These are phyloP conservation scores for Tragelaphus imberbis DNA, from an alignment of 2,113 vertebrate genomes.

Conservation along the genomic window DNA sequence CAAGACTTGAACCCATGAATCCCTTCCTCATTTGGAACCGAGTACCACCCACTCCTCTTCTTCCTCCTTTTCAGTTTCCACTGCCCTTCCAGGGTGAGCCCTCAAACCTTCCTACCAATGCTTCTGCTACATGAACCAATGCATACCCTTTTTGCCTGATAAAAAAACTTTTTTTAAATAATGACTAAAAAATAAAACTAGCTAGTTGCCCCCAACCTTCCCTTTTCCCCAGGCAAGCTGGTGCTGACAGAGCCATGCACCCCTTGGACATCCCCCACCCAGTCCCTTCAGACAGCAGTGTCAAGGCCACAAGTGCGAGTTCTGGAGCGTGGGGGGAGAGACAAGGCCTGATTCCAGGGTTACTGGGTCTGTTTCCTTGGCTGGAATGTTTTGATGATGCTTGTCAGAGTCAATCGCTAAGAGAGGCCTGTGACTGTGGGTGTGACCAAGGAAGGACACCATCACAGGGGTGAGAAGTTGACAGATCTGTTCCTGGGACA, in stretches of 20 bases:
- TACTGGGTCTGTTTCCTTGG: background rate
- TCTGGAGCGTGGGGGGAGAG: accelerated
- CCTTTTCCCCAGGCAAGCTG: background rate
- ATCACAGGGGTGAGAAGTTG: background rate
- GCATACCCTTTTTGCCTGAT: background rate
- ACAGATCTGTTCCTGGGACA: background rate
- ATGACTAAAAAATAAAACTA: background rate
- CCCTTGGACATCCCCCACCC: no score
- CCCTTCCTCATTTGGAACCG: background rate
- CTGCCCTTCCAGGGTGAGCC: background rate
- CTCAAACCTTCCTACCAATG: background rate
- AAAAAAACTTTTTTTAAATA: background rate
- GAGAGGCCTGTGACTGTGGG: background rate
- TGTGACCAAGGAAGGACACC: background rate
- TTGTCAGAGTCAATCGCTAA: background rate
- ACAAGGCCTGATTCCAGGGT: background rate
- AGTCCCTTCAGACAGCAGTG: background rate
- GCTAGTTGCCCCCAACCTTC: background rate
- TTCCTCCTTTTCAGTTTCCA: background rate
- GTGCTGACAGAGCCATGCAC: no score
- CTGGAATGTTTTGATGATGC: background rate
- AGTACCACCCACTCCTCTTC: background rate
- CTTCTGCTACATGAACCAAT: background rate
- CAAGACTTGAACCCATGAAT: background rate
- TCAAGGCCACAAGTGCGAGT: accelerated